phyloP scores from a whole-genome alignment of 2,888 invertebrate species.

The Ectemnius continuus region DNA sequence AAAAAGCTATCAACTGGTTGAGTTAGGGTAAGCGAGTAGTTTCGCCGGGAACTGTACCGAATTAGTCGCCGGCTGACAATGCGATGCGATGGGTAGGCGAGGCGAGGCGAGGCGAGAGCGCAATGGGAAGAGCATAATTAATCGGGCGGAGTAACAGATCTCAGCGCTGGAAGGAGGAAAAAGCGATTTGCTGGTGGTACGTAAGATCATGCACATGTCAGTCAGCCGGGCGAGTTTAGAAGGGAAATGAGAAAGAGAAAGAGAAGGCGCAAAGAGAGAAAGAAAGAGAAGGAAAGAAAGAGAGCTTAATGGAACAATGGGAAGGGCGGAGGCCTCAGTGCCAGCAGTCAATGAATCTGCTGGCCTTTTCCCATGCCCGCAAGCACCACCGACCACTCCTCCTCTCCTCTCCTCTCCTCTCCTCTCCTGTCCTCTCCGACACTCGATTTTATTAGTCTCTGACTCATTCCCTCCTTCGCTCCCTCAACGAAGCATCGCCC shows the following conservation, averaged over 20 bases:
- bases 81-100: too few relatives aligned
- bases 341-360: slow-evolving; percentile 73
- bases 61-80: too few relatives aligned
- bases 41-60: too few relatives aligned
- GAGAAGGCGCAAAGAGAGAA: too few relatives aligned
- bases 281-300: too few relatives aligned
- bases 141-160: slow-evolving; percentile 39
- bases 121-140: slow-evolving; percentile 30
- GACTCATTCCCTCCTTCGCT: slow-evolving; percentile 48
- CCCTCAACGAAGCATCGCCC: neutral
- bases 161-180: slow-evolving; percentile 33
- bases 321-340: slow-evolving; percentile 41
- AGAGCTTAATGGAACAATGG: slow-evolving; percentile 61
- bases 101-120: neutral
- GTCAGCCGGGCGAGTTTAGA: neutral
- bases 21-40: too few relatives aligned
- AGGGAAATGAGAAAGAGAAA: too few relatives aligned
- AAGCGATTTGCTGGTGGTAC: slow-evolving; percentile 44
- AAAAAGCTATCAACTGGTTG: too few relatives aligned
- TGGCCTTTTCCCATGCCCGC: slow-evolving; percentile 72
- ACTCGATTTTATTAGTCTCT: slow-evolving; percentile 64
- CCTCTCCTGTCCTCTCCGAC: slow-evolving; percentile 21
- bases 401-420: slow-evolving; percentile 5
- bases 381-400: slow-evolving; percentile 53
- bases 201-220: slow-evolving; percentile 35